phyloP scores from a whole-genome alignment of 2,888 invertebrate species.

The Dicyrtomina minuta region DNA sequence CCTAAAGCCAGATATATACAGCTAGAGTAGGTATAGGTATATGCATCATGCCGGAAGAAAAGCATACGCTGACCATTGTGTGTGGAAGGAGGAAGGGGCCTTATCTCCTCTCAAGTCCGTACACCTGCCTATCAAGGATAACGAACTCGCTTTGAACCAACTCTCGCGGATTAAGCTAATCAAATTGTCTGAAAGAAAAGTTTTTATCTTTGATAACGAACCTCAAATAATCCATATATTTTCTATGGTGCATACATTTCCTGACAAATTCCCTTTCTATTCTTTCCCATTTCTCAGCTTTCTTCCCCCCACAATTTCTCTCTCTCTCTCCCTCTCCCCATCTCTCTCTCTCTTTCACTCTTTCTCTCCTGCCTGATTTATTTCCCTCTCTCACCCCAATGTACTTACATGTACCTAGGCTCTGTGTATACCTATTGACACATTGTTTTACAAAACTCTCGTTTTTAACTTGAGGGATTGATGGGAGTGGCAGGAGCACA shows the following conservation, averaged over 20 bases:
- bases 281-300: background rate
- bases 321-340: background rate
- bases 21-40: too few relatives aligned
- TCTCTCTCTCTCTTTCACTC: background rate
- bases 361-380: background rate
- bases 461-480: conserved; percentile 5
- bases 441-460: background rate
- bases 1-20: too few relatives aligned
- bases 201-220: conserved; percentile 28
- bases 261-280: background rate
- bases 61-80: too few relatives aligned
- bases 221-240: conserved; percentile 19
- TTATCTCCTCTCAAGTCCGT: background rate
- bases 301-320: background rate
- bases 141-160: conserved; percentile 15
- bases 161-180: conserved; percentile 25
- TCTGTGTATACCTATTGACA: background rate
- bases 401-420: background rate
- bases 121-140: conserved; percentile 1
- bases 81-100: too few relatives aligned
- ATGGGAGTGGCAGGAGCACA: conserved; percentile 10
- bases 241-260: background rate
- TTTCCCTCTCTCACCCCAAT: conserved; percentile 7
- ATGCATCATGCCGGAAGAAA: too few relatives aligned
- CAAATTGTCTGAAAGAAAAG: conserved; percentile 22